These are phyloP conservation scores for Micrasema minimum DNA, from an alignment of 1,140 invertebrate genomes.

Conservation along the genomic window DNA sequence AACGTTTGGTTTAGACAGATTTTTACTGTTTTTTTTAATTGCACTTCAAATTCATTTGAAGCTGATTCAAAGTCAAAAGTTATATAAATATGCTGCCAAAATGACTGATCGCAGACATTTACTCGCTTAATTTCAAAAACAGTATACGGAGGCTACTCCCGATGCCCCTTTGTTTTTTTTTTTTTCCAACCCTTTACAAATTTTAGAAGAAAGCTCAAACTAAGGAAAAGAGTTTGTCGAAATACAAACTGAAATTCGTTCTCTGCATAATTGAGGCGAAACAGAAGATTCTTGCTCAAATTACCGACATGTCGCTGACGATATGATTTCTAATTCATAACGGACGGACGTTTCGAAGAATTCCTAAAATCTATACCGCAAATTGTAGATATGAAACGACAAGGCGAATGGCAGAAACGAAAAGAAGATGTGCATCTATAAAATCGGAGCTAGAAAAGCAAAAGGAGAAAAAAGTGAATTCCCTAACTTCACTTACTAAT, in stretches of 20 bases:
- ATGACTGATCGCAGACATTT: conserved; percentile 9
- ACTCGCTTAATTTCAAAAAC: conserved; percentile 13
- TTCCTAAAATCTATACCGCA: conserved; percentile 28
- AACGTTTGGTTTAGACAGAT: too few relatives aligned
- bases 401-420: conserved; percentile 1
- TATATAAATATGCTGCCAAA: too few relatives aligned
- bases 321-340: conserved; percentile 43
- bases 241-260: conserved; percentile 15
- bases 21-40: too few relatives aligned
- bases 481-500: too few relatives aligned
- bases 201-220: not conserved
- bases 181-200: conserved; percentile 12
- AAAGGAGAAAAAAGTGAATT: too few relatives aligned
- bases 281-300: not conserved
- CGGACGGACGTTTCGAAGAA: conserved; percentile 40
- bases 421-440: too few relatives aligned
- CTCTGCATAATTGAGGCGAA: conserved; percentile 7
- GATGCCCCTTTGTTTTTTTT: too few relatives aligned
- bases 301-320: conserved; percentile 19
- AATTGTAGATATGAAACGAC: conserved; percentile 30
- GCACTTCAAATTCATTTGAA: too few relatives aligned
- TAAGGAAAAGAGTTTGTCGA: not conserved
- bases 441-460: too few relatives aligned
- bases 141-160: not conserved
- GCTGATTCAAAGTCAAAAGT: too few relatives aligned